These are phyloP conservation scores for Agapornis roseicollis DNA, from an alignment of 2,113 vertebrate genomes.

Conservation along the genomic window DNA sequence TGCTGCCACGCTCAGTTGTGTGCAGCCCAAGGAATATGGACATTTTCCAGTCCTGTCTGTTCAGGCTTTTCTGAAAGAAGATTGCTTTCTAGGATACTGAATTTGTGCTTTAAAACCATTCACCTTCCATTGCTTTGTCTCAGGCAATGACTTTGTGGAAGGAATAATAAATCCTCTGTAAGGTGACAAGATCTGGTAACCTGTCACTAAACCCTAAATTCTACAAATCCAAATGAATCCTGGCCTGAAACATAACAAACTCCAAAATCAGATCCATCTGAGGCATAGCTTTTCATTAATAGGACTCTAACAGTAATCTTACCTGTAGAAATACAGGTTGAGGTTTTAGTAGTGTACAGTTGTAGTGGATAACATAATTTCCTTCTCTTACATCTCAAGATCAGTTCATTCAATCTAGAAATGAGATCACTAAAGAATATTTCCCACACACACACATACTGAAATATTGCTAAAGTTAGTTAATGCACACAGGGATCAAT, in stretches of 20 bases:
- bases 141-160: background rate
- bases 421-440: background rate
- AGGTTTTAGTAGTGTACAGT: background rate
- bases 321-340: background rate
- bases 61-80: background rate
- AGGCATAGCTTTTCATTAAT: background rate
- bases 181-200: background rate
- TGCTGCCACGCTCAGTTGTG: background rate
- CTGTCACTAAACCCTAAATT: background rate
- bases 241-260: background rate
- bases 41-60: background rate
- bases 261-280: background rate
- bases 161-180: background rate
- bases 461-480: background rate
- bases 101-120: background rate
- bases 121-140: background rate
- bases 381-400: background rate
- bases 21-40: background rate
- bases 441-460: background rate
- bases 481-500: background rate
- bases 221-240: background rate
- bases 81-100: background rate
- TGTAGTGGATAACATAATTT: background rate
- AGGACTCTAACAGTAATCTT: background rate
- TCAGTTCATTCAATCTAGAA: background rate